Evolutionary conservation across 2,113 vertebrate genomes (phyloP).

Genomic region (Myiopsitta monachus): DNA sequence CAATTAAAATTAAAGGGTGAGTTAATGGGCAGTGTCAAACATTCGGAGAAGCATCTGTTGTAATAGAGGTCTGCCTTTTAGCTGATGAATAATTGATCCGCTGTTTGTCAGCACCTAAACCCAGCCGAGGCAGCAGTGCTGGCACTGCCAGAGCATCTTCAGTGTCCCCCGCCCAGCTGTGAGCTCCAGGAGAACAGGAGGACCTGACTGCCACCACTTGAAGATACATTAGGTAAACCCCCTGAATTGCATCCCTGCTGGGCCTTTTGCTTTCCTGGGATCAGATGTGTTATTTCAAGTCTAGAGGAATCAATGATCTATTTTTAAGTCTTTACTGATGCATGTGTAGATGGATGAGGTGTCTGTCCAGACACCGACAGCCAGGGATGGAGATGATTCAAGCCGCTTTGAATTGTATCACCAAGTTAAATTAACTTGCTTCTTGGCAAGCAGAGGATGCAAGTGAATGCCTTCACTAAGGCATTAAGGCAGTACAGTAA

Average conservation of each 20-base stretch:
- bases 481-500: not conserved
- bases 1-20: constrained; percentile 75
- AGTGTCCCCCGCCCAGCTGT: not conserved
- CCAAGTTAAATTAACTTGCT: constrained; percentile 17
- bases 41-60: constrained; percentile 71
- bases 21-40: constrained; percentile 75
- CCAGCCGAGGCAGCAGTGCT: not conserved
- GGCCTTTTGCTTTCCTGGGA: not conserved
- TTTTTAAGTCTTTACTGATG: constrained; percentile 27
- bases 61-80: constrained; percentile 66
- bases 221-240: not conserved
- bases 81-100: constrained; percentile 70
- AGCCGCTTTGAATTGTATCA: not conserved
- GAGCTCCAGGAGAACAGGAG: not conserved
- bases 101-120: constrained; percentile 19
- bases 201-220: not conserved
- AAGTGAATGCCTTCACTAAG: not conserved
- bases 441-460: constrained; percentile 2
- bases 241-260: not conserved
- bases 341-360: not conserved
- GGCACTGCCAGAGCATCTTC: not conserved
- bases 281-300: not conserved
- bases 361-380: not conserved
- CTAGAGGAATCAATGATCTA: not conserved
- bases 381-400: not conserved